A percentile compares a stretch with the other conserved stretches of the same genome.
Conservation (phyloP, 2,888 invertebrate species). For the Athalia cordata region DNA sequence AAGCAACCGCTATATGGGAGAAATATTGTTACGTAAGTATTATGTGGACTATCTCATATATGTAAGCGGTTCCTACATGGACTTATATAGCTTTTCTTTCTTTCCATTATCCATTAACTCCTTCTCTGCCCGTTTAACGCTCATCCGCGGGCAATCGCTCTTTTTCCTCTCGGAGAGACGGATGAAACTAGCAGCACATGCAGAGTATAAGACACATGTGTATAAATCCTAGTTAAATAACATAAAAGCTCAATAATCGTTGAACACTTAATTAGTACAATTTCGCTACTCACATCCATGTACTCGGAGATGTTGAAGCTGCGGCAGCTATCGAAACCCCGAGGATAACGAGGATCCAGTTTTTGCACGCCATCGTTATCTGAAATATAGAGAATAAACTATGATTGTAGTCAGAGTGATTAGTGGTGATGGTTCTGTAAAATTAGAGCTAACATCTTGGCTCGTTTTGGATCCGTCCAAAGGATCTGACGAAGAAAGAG, state of each 20-base stretch:
- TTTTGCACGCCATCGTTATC: constrained; percentile 53
- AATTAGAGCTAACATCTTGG: no score
- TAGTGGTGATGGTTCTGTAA: neutral
- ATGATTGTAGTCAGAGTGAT: neutral
- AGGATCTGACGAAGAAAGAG: neutral
- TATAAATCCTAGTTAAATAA: neutral
- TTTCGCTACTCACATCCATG: constrained; percentile 59
- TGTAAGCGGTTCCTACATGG: no score
- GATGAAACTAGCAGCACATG: no score
- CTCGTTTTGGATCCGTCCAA: neutral
- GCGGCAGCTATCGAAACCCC: constrained; percentile 53
- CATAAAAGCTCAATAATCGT: neutral
- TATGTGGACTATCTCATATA: no score
- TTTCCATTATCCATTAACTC: no score
- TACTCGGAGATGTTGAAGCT: constrained; percentile 56
- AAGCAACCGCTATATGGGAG: neutral
- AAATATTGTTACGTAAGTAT: neutral
- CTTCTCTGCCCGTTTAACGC: no score
- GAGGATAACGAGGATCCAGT: constrained; percentile 52
- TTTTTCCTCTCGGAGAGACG: no score
- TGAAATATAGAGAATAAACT: constrained; percentile 9
- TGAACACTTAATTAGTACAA: neutral
- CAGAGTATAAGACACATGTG: no score
- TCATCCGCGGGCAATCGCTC: no score
- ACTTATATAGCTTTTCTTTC: no score